Evolutionary conservation across 2,113 vertebrate genomes (phyloP).

Genomic region (Phainopepla nitens): DNA sequence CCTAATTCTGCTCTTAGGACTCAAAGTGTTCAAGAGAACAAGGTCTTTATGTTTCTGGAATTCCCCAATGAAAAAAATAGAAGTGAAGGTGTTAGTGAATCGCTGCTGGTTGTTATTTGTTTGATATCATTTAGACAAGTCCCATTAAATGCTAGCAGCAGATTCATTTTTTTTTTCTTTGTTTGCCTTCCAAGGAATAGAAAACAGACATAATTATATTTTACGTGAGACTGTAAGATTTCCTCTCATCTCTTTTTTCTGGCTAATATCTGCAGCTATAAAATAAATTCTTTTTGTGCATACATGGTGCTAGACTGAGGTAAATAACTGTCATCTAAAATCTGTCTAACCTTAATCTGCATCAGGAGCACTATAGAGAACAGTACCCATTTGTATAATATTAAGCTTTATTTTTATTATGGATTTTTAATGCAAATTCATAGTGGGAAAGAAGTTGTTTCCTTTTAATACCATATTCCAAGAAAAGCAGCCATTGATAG

Average conservation of each 20-base stretch:
- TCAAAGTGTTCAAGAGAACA: not conserved
- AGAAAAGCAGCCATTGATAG: conserved; percentile 1
- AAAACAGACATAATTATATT: conserved; percentile 68
- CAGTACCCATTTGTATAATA: conserved; percentile 52
- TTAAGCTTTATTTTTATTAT: conserved; percentile 55
- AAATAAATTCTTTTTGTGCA: conserved; percentile 57
- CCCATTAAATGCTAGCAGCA: conserved; percentile 64
- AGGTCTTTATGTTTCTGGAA: conserved; percentile 41
- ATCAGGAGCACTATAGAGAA: conserved; percentile 39
- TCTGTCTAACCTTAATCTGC: conserved; percentile 50
- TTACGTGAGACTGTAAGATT: conserved; percentile 54
- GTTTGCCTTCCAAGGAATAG: conserved; percentile 57
- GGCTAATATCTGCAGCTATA: conserved; percentile 57
- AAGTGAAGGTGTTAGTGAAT: conserved; percentile 50
- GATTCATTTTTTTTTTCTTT: conserved; percentile 52
- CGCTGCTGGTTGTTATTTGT: conserved; percentile 36
- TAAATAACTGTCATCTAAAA: conserved; percentile 57
- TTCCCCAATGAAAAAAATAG: conserved; percentile 46
- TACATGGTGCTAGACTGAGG: conserved; percentile 39
- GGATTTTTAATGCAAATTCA: conserved; percentile 59
- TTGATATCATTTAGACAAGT: conserved; percentile 51
- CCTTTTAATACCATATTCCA: conserved; percentile 16
- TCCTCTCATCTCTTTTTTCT: conserved; percentile 44
- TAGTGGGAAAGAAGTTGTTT: conserved; percentile 26
- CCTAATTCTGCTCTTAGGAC: not conserved